A percentile compares a stretch with the other conserved stretches of the same genome.
These are phyloP conservation scores for Melieria picta DNA, from an alignment of 2,888 invertebrate genomes.

Conservation along the genomic window DNA sequence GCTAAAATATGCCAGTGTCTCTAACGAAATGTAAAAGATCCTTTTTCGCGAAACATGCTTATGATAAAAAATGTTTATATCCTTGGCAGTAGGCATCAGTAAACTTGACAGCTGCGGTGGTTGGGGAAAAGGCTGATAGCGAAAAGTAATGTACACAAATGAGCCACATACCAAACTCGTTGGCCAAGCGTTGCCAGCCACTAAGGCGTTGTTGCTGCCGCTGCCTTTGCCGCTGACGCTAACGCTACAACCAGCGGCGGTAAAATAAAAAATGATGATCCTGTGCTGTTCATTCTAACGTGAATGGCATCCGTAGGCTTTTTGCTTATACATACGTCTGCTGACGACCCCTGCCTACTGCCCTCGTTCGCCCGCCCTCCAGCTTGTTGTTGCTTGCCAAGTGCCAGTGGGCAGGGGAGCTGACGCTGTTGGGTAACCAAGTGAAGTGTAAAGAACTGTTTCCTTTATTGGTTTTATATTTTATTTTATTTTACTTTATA, in stretches of 20 bases:
- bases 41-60: conserved; percentile 51
- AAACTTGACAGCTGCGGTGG: conserved; percentile 58
- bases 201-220: conserved; percentile 26
- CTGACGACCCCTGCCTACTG: background rate
- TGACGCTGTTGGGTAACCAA: conserved; percentile 51
- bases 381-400: background rate
- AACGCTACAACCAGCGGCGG: conserved; percentile 42
- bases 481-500: conserved; percentile 54
- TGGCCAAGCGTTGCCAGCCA: conserved; percentile 41
- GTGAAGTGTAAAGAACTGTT: conserved; percentile 64
- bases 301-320: conserved; percentile 53
- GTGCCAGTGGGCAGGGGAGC: conserved; percentile 28
- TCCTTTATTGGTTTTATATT: conserved; percentile 65
- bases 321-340: conserved; percentile 33
- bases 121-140: conserved; percentile 51
- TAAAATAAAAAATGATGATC: conserved; percentile 66
- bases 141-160: conserved; percentile 50
- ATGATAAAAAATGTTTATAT: conserved; percentile 61
- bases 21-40: conserved; percentile 35
- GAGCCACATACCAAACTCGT: conserved; percentile 40
- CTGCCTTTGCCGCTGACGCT: conserved; percentile 45
- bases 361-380: background rate
- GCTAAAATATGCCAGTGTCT: background rate
- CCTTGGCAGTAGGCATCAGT: conserved; percentile 56
- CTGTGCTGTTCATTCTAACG: conserved; percentile 42